Evolutionary conservation across 2,888 invertebrate species (phyloP), one percentile per base, ranked within the genome.

Genomic region (Oeneis ivallda): DNA sequence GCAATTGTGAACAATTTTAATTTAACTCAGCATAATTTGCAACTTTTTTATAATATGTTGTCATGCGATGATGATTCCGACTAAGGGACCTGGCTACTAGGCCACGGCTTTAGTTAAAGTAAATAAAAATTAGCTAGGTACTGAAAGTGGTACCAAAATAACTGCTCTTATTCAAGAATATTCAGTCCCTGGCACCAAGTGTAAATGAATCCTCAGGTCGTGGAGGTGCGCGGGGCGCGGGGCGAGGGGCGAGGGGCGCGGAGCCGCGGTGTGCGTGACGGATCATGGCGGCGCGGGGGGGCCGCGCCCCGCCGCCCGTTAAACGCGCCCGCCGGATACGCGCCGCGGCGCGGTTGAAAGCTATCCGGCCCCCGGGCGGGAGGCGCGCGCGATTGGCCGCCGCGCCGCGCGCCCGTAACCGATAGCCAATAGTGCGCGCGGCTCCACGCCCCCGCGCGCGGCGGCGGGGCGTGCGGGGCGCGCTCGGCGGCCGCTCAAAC

Each of bases 231-330:
- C 26, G 5, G 3, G 26, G 26, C 26, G 26, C 26, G 1, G 5
- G 26, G 45, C n/a, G 43, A 66, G 64, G 17, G 59, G 67, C 17
- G 60, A 13, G 62, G 75, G 68, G 70, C 69, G 66, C 74, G 69
- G 74, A 77, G 75, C 74, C 75, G 81, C 83, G 85, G 88, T 86
- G 86, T 87, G 88, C 86, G 88, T 85, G 88, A 82, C 89, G 89
- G 91, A 89, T 90, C 87, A 89, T 90, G 88, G 90, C 87, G 89
- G 89, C 84, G 88, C 86, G 89, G 87, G 87, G 86, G 84, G 85
- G 82, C 80, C 83, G 81, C 86, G 84, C 82, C 83, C 85, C 85
- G 83, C 81, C 85, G 87, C 84, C 85, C 85, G 89, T 89, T 90
- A 90, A 89, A 90, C 87, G 88, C 87, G 84, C 81, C 88, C 85